Base-by-base conservation (phyloP, 2,888 invertebrate species). In the Cylloceria caligata region DNA sequence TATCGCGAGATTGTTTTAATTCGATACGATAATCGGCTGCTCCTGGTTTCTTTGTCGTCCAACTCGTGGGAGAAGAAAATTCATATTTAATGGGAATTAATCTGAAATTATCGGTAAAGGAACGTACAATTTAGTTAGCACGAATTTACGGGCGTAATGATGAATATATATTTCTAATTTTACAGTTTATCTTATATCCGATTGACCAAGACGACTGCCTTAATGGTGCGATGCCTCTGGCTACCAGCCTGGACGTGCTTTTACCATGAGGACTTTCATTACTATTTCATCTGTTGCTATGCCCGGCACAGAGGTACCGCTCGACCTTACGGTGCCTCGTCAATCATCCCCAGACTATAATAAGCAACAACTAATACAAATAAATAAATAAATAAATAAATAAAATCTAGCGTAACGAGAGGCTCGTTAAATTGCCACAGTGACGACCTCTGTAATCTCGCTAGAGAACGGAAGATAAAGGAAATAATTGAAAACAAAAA, bases 231-330 rank as follows among this genome's bases (percentile, higher is more conserved):
- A 27, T 16, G 55, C 47, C 45, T 71, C 39, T 42, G 27, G 39
- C n/a, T 34, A 19, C 16, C 60, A 19, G 60, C 9, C n/a, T 30
- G 34, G 5, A 34, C 11, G 19, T 34, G 16, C 13, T 42, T 69
- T 16, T 55, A 13, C 42, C 39, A 60, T 24, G 60, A 36, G 16
- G 57, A 30, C 57, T 7, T 0, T 27, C 34, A 27, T n/a, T n/a
- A 42, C 42, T 71, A 19, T 71, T 71, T 71, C 16, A 42, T 42
- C 69, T 6, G 69, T 57, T 57, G 69, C 42, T 57, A 42, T 42
- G 24, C 55, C 2, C 42, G 27, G 55, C 21, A 30, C 42, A 24
- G 57, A 71, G 39, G 57, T 39, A 27, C 16, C 52, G 68, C 68
- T 24, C 21, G 13, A 36, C 36, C 49, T 34, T 27, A 42, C 45